Evolutionary conservation across 2,888 invertebrate genomes (phyloP), one percentile per base, ranked within the genome.

Genomic region (Cephus sareptanus): DNA sequence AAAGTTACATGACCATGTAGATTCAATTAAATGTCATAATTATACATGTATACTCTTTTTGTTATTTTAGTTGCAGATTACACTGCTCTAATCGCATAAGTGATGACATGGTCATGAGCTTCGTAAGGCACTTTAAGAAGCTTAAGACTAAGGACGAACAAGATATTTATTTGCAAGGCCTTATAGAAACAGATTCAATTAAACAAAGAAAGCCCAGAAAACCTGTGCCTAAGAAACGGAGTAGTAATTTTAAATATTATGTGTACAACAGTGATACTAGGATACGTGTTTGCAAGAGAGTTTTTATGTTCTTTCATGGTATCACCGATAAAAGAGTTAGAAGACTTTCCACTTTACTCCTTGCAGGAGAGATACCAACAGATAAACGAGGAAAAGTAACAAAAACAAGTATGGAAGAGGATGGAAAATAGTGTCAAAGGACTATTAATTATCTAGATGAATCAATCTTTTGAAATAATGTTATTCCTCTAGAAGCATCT

Each of bases 131-230:
- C 74, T 74, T 74, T 35, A 13, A 74, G 13, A n/a, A 74, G 23
- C 34, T 74, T 12, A 74, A 74, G 74, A 74, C 74, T 33, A 74
- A 74, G n/a, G 74, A 74, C 23, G 35, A 74, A 23, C 74, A 74
- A 34, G 74, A 74, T 74, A 74, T 74, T 30, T 74, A 34, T 74
- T 35, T 74, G 23, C 74, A 74, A 74, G 74, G 74, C 12, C 74
- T 74, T 13, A 74, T 74, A 9, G 74, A 74, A 35, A 35, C 23
- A 34, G 74, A 74, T 35, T 34, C 23, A 12, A 74, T 74, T 34
- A 34, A 34, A 15, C 33, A 33, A 34, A 23, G 74, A 74, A 74
- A 74, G 35, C 35, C 74, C 12, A 30, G 74, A 4, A 34, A 74
- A 34, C 15, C 74, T 33, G 35, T 74, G 23, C 74, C 74, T n/a